Evolutionary conservation across 2,113 vertebrate genomes (phyloP).

Genomic region (Perca fluviatilis): DNA sequence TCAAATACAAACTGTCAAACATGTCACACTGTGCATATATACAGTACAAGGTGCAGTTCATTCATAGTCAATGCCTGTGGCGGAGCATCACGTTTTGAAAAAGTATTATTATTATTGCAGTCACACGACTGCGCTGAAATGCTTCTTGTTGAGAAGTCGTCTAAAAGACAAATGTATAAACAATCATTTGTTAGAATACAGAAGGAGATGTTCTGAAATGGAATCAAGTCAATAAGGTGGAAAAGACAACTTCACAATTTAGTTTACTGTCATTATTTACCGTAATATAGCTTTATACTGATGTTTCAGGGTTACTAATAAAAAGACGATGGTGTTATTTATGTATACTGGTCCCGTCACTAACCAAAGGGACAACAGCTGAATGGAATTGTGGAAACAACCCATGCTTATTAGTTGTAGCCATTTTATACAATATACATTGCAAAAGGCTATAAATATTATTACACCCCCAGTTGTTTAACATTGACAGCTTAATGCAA

Average conservation of each 20-base stretch:
- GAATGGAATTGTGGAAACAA: conserved; percentile 21
- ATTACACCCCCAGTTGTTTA: not conserved
- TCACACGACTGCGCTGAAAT: no score
- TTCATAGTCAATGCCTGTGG: not conserved
- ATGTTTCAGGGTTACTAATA: conserved; percentile 9
- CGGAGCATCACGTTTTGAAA: no score
- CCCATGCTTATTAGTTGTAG: conserved; percentile 20
- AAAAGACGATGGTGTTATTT: conserved; percentile 4
- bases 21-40: not conserved
- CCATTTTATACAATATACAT: not conserved
- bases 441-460: conserved; percentile 2
- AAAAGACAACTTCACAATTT: not conserved
- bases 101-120: no score
- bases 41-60: no score
- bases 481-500: not conserved
- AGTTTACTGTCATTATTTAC: conserved; percentile 1
- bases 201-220: not conserved
- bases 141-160: not conserved
- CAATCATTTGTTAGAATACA: not conserved
- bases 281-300: not conserved
- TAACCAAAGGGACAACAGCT: conserved; percentile 19
- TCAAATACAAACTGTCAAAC: not conserved
- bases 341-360: conserved; percentile 6
- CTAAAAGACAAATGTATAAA: not conserved
- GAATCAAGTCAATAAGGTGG: not conserved